These are phyloP conservation scores for Euwallacea similis DNA, from an alignment of 1,140 invertebrate genomes.

Conservation along the genomic window DNA sequence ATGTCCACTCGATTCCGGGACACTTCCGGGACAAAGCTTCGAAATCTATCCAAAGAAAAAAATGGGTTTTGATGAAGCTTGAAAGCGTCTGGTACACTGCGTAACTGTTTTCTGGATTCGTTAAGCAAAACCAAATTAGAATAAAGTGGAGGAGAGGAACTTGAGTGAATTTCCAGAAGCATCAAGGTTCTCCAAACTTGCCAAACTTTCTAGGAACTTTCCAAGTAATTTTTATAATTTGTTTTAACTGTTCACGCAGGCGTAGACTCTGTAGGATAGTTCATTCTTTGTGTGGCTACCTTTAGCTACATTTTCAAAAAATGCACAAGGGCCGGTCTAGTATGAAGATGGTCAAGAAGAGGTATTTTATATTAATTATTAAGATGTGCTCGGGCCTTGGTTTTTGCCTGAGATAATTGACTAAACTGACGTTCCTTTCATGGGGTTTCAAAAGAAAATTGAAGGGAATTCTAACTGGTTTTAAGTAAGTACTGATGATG, in stretches of 20 bases:
- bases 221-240: too few species aligned
- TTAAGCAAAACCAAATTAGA: too few species aligned
- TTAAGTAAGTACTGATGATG: neutral
- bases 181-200: neutral
- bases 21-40: too few species aligned
- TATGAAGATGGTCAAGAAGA: neutral
- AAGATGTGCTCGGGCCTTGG: slow-evolving; percentile 11
- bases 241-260: neutral
- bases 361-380: slow-evolving; percentile 12
- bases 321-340: neutral
- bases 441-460: too few species aligned
- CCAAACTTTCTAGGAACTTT: neutral
- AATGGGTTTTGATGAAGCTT: too few species aligned
- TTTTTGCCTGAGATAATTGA: slow-evolving; percentile 9
- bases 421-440: too few species aligned
- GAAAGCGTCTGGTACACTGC: too few species aligned
- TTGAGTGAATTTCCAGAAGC: neutral
- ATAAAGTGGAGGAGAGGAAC: too few species aligned
- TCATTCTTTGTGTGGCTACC: neutral
- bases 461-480: neutral
- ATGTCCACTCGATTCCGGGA: too few species aligned
- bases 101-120: too few species aligned
- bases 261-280: neutral
- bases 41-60: too few species aligned
- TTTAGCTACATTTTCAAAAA: neutral